These are phyloP conservation scores for Cyclophora albipunctata DNA, from an alignment of 2,888 invertebrate species.

Conservation along the genomic window DNA sequence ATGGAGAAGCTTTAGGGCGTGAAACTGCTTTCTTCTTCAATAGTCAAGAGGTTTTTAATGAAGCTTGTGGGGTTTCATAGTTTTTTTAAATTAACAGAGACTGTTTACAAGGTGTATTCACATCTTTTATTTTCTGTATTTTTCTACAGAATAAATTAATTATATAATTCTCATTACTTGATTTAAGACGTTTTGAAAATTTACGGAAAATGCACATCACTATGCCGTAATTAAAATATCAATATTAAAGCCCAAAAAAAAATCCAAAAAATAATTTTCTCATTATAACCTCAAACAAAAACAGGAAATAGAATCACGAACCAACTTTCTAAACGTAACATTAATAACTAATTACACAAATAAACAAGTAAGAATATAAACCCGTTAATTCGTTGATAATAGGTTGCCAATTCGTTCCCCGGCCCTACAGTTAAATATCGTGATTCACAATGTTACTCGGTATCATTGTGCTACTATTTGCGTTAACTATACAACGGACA, in stretches of 20 bases:
- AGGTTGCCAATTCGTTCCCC: constrained; percentile 28
- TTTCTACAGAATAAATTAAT: too few relatives aligned
- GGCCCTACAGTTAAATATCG: constrained; percentile 21
- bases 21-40: background rate
- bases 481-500: constrained; percentile 49
- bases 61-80: constrained; percentile 3
- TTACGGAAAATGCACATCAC: too few relatives aligned
- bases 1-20: constrained; percentile 17
- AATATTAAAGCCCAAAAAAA: too few relatives aligned
- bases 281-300: too few relatives aligned
- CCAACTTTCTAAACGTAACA: constrained; percentile 33
- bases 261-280: too few relatives aligned
- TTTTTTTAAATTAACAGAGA: background rate
- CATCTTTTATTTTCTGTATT: too few relatives aligned
- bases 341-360: constrained; percentile 16
- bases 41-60: constrained; percentile 1
- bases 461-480: constrained; percentile 44
- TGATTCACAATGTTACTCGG: constrained; percentile 44
- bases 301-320: background rate
- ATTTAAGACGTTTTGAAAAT: too few relatives aligned
- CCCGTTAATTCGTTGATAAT: constrained; percentile 25
- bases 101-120: too few relatives aligned
- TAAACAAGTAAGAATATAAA: constrained; percentile 16
- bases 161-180: too few relatives aligned
- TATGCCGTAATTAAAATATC: too few relatives aligned